Conservation (phyloP, 92 coral and sea anemone species). For the Hydrozoanthus gracilis region DNA sequence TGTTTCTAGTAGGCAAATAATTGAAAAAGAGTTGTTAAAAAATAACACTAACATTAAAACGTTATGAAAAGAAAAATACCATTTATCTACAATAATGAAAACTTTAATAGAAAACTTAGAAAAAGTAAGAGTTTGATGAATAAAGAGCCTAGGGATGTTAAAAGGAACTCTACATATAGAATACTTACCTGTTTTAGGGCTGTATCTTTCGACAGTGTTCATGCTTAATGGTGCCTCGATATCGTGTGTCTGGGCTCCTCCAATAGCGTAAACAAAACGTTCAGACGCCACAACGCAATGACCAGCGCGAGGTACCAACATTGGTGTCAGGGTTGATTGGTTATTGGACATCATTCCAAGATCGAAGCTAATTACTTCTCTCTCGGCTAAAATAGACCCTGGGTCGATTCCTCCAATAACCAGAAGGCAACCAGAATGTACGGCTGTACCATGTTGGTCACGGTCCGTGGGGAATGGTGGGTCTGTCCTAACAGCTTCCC, state of each 20-base stretch:
- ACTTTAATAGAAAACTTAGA: background rate
- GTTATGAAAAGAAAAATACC: too few relatives aligned
- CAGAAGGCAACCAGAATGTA: conserved; percentile 57
- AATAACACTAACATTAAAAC: too few relatives aligned
- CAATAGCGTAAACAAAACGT: conserved; percentile 74
- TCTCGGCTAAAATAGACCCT: conserved; percentile 47
- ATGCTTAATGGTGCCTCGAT: conserved; percentile 55
- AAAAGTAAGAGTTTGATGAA: background rate
- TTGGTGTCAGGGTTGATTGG: conserved; percentile 47
- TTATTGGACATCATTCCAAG: conserved; percentile 45
- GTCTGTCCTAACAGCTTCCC: conserved; percentile 65
- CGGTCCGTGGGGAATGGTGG: conserved; percentile 73
- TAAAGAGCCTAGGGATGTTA: background rate
- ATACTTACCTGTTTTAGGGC: conserved; percentile 59
- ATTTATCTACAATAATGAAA: too few relatives aligned
- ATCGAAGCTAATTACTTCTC: conserved; percentile 65
- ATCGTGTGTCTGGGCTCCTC: conserved; percentile 73
- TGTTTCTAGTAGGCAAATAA: too few relatives aligned
- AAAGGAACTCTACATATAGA: background rate
- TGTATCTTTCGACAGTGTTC: conserved; percentile 80
- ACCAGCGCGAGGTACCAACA: conserved; percentile 78
- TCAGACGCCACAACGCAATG: conserved; percentile 76
- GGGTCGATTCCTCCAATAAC: conserved; percentile 70
- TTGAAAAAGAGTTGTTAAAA: too few relatives aligned
- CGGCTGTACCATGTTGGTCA: conserved; percentile 76